Conservation (phyloP, 2,113 vertebrate species). For the Dipodomys spectabilis region DNA sequence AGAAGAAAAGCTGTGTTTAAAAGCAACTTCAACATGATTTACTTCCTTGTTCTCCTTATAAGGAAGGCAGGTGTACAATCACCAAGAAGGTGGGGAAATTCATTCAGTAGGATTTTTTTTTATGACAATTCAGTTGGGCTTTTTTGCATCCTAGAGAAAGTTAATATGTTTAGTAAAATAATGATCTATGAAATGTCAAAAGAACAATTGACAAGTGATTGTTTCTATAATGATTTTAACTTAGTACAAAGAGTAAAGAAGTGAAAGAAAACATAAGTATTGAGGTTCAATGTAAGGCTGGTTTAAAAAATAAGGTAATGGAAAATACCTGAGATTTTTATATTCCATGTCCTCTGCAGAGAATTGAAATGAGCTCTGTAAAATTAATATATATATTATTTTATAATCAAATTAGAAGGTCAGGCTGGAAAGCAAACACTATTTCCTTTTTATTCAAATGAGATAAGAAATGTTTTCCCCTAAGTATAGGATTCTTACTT, state of each 20-base stretch:
- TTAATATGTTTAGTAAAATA: conserved; percentile 55
- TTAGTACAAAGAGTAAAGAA: conserved; percentile 36
- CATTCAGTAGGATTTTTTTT: conserved; percentile 85
- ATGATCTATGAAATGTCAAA: conserved; percentile 38
- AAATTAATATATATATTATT: conserved; percentile 68
- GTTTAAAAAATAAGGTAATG: background rate
- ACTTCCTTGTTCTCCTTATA: conserved; percentile 96
- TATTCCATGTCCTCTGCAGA: conserved; percentile 78
- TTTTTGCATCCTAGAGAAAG: conserved; percentile 82
- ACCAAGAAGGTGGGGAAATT: conserved; percentile 85
- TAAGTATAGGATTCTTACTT: background rate
- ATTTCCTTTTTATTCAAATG: conserved; percentile 43
- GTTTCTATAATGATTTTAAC: conserved; percentile 45
- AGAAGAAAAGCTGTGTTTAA: conserved; percentile 83
- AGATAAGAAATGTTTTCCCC: conserved; percentile 1
- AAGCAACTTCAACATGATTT: conserved; percentile 83
- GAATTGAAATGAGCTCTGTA: conserved; percentile 75
- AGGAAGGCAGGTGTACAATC: conserved; percentile 90
- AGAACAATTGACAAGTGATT: conserved; percentile 48
- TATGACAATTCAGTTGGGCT: conserved; percentile 69
- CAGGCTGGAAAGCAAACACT: conserved; percentile 13
- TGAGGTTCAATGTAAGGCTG: background rate
- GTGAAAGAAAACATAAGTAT: conserved; percentile 52
- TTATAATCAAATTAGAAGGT: conserved; percentile 59
- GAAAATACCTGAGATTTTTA: conserved; percentile 82